These are phyloP conservation scores for Drosophila asahinai DNA, from an alignment of 1,140 invertebrate species.

Conservation along the genomic window DNA sequence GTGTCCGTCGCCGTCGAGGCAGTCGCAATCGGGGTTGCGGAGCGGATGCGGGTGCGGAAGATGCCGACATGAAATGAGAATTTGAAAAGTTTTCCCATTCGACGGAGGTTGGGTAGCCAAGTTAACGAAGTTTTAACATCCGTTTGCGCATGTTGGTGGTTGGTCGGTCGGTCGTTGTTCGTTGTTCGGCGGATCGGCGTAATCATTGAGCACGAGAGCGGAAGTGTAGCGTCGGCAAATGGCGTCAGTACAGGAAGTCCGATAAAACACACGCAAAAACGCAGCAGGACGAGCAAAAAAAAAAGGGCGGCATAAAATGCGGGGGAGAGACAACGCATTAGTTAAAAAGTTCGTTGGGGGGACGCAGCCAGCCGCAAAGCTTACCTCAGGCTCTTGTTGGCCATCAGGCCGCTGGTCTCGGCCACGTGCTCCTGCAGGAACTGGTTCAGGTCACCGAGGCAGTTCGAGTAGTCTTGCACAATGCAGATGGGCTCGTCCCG, in stretches of 20 bases:
- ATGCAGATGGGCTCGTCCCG: conserved; percentile 90
- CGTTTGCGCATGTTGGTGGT: conserved; percentile 76
- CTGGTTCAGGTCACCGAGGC: conserved; percentile 90
- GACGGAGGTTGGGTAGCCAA: conserved; percentile 50
- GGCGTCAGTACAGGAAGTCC: conserved; percentile 78
- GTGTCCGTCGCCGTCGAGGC: conserved; percentile 24
- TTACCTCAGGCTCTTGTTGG: conserved; percentile 74
- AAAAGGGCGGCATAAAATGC: conserved; percentile 17
- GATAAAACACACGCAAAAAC: conserved; percentile 75
- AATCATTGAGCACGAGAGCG: conserved; percentile 84
- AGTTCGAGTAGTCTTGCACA: conserved; percentile 88
- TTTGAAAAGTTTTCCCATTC: conserved; percentile 80
- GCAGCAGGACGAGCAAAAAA: conserved; percentile 23
- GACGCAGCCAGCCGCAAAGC: background rate
- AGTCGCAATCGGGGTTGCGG: conserved; percentile 13
- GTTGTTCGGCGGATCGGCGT: conserved; percentile 63
- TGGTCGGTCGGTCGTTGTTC: conserved; percentile 45
- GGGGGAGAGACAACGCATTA: conserved; percentile 50
- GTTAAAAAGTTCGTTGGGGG: conserved; percentile 12
- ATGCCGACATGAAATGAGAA: conserved; percentile 76
- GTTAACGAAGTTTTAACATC: conserved; percentile 84
- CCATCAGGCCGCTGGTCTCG: conserved; percentile 86
- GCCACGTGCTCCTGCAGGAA: conserved; percentile 92
- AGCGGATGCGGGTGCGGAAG: conserved; percentile 61
- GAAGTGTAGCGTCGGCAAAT: conserved; percentile 81